A percentile compares a stretch with the other conserved stretches of the same genome.
phyloP scores from a whole-genome alignment of 2,797 vertebrate genomes.

The Sparus aurata region DNA sequence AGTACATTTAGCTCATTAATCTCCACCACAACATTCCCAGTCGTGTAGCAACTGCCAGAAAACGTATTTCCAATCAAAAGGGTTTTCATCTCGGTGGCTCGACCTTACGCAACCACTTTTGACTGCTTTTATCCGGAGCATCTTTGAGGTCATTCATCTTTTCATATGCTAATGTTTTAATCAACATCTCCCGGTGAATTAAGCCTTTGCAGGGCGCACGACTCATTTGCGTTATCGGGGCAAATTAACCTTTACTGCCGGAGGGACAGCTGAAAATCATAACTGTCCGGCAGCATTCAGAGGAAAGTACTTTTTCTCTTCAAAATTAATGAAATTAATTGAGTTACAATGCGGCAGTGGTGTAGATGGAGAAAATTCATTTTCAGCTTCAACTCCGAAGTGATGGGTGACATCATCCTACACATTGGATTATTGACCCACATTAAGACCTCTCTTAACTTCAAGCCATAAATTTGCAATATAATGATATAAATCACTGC shows the following conservation, averaged over 20 bases:
- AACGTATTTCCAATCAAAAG: slow-evolving; percentile 45
- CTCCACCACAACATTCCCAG: slow-evolving; percentile 41
- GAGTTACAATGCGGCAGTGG: not conserved
- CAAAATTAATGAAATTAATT: slow-evolving; percentile 10
- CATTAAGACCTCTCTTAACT: not conserved
- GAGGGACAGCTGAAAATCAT: slow-evolving; percentile 59
- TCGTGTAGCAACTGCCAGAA: slow-evolving; percentile 37
- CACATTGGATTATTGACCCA: slow-evolving; percentile 14
- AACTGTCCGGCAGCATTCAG: slow-evolving; percentile 14
- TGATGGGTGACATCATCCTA: not conserved
- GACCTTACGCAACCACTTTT: slow-evolving; percentile 72
- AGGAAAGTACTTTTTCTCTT: not conserved
- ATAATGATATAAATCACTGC: slow-evolving; percentile 14
- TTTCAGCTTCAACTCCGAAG: not conserved
- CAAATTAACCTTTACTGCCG: slow-evolving; percentile 75
- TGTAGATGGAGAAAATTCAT: slow-evolving; percentile 16
- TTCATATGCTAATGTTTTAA: slow-evolving; percentile 84
- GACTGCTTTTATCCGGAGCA: slow-evolving; percentile 75
- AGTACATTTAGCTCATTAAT: slow-evolving; percentile 55
- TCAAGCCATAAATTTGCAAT: not conserved
- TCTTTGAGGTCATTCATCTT: slow-evolving; percentile 79
- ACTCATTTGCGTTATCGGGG: slow-evolving; percentile 72
- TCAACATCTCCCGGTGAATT: slow-evolving; percentile 77
- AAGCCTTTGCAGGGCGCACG: slow-evolving; percentile 53
- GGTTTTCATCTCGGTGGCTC: slow-evolving; percentile 56